Evolutionary conservation across 2,888 invertebrate species (phyloP).

Genomic region (Drosophila quinaria): DNA sequence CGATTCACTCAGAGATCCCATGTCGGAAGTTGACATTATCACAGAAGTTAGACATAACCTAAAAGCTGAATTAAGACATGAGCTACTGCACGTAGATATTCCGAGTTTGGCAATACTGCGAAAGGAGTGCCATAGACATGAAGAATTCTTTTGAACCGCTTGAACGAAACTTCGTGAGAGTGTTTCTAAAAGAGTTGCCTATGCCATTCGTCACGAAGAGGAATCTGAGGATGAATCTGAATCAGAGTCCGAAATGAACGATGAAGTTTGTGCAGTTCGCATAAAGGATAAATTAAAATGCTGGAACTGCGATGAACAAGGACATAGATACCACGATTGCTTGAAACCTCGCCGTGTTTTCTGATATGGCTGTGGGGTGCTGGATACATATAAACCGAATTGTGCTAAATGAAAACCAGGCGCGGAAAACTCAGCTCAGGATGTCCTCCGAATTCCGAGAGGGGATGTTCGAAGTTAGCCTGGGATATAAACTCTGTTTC

Average conservation of each 20-base stretch:
- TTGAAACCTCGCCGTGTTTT: conserved; percentile 5
- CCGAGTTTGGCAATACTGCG: background rate
- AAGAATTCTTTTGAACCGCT: conserved; percentile 1
- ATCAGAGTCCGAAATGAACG: background rate
- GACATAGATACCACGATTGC: conserved; percentile 17
- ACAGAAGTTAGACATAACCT: background rate
- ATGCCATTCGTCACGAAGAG: background rate
- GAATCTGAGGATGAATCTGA: background rate
- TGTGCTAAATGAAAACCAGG: background rate
- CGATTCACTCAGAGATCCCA: background rate
- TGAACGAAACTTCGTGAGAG: background rate
- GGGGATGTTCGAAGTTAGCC: background rate
- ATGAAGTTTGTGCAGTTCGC: background rate
- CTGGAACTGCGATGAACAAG: conserved; percentile 6
- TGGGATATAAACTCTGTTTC: background rate
- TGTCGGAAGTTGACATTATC: background rate
- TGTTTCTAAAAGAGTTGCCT: background rate
- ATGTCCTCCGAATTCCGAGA: conserved; percentile 5
- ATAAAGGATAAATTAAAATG: background rate
- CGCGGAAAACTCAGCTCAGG: conserved; percentile 6
- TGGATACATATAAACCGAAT: conserved; percentile 13
- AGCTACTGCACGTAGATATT: conserved; percentile 8
- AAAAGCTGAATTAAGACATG: conserved; percentile 1
- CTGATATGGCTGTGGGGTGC: conserved; percentile 12
- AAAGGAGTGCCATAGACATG: conserved; percentile 15